Evolutionary conservation across 2,888 invertebrate species (phyloP).

Genomic region (Anoplius nigerrimus): DNA sequence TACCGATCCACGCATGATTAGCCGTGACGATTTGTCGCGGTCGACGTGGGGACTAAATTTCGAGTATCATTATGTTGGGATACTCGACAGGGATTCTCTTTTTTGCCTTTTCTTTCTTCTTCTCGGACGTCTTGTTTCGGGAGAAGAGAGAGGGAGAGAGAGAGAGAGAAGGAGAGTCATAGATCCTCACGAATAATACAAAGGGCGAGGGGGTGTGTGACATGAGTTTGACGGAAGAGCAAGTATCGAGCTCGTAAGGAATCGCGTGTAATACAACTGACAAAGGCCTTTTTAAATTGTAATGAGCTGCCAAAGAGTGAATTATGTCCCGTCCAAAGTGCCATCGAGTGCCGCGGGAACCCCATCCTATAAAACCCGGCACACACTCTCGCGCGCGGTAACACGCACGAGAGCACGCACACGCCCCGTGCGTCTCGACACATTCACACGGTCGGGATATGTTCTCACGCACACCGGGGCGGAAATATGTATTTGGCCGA

Average conservation of each 20-base stretch:
- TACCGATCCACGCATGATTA: constrained; percentile 28
- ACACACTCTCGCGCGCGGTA: constrained; percentile 27
- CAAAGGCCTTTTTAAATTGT: constrained; percentile 74
- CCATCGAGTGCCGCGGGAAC: constrained; percentile 66
- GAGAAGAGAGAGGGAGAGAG: constrained; percentile 1
- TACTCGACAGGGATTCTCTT: background rate
- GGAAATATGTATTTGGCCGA: constrained; percentile 32
- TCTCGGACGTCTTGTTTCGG: no score
- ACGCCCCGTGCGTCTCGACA: constrained; percentile 23
- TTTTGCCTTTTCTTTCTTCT: background rate
- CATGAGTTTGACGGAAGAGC: constrained; percentile 32
- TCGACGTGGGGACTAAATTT: no score
- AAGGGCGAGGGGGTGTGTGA: background rate
- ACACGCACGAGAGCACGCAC: constrained; percentile 19
- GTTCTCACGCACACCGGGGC: constrained; percentile 6
- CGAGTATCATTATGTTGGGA: background rate
- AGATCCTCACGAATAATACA: no score
- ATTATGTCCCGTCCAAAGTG: constrained; percentile 73
- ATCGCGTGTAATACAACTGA: constrained; percentile 58
- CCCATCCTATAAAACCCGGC: constrained; percentile 58
- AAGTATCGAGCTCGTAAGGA: constrained; percentile 48
- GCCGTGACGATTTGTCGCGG: constrained; percentile 26
- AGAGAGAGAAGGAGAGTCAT: background rate
- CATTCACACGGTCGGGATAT: no score
- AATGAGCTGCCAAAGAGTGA: constrained; percentile 75